These are phyloP conservation scores for Camelus bactrianus DNA, from an alignment of 2,113 vertebrate species.

Conservation along the genomic window DNA sequence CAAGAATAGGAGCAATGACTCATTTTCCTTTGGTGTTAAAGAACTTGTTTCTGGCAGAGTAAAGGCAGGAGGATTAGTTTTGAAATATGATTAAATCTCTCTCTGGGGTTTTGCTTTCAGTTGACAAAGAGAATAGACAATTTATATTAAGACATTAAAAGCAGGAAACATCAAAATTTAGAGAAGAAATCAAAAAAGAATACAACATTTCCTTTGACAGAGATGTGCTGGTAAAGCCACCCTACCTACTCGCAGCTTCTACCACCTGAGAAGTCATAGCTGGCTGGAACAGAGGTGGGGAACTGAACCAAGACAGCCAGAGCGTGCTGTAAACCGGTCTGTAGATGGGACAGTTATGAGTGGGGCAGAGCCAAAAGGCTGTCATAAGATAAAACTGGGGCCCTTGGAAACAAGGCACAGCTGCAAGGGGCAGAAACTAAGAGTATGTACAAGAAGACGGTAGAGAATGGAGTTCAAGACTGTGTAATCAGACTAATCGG, in stretches of 20 bases:
- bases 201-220: not conserved
- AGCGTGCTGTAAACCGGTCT: not conserved
- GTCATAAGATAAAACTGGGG: not conserved
- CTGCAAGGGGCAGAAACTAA: not conserved
- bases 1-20: not conserved
- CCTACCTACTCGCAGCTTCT: not conserved
- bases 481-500: not conserved
- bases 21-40: constrained; percentile 35
- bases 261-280: not conserved
- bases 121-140: not conserved
- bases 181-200: not conserved
- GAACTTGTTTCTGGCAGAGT: constrained; percentile 31
- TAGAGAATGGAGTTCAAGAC: not conserved
- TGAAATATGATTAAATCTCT: constrained; percentile 9
- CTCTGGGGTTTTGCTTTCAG: not conserved
- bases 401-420: not conserved
- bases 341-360: not conserved
- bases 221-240: not conserved
- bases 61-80: not conserved
- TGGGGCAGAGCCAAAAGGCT: not conserved
- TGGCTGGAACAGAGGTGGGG: not conserved
- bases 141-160: constrained; percentile 17
- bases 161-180: not conserved
- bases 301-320: not conserved
- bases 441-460: not conserved